A percentile compares a stretch with the other conserved stretches of the same genome.
Conservation (phyloP, 2,888 invertebrate species). For the Tuberolachnus salignus region DNA sequence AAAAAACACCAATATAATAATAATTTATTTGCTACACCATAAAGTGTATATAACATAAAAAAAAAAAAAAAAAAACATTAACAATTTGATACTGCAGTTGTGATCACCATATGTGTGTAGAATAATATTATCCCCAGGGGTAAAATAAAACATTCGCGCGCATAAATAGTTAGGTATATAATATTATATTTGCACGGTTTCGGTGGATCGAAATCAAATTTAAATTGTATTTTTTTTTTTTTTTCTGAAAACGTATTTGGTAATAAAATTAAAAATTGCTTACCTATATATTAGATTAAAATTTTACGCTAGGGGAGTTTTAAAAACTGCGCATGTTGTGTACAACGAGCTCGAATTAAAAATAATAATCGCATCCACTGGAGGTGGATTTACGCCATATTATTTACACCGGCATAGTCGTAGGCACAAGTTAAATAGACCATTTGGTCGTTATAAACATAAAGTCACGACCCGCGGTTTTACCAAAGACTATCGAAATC, state of each 20-base stretch:
- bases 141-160: constrained; percentile 8
- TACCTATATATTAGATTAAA: no score
- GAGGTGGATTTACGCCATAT: no score
- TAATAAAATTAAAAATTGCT: constrained; percentile 1
- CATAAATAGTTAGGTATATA: no score
- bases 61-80: no score
- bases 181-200: no score
- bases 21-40: constrained; percentile 5
- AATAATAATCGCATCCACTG: no score
- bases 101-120: not conserved
- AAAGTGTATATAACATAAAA: not conserved
- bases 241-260: not conserved
- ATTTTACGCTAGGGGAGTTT: not conserved
- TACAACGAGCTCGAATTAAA: no score
- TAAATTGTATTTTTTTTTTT: not conserved
- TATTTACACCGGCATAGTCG: no score
- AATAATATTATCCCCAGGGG: constrained; percentile 11
- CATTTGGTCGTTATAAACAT: no score
- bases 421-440: no score
- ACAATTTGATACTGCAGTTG: constrained; percentile 12
- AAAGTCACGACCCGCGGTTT: no score
- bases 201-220: not conserved
- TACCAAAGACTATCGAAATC: no score
- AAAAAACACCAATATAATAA: not conserved
- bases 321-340: not conserved